Conservation (phyloP, 1,140 invertebrate species). For the Tetramorium simillimum region DNA sequence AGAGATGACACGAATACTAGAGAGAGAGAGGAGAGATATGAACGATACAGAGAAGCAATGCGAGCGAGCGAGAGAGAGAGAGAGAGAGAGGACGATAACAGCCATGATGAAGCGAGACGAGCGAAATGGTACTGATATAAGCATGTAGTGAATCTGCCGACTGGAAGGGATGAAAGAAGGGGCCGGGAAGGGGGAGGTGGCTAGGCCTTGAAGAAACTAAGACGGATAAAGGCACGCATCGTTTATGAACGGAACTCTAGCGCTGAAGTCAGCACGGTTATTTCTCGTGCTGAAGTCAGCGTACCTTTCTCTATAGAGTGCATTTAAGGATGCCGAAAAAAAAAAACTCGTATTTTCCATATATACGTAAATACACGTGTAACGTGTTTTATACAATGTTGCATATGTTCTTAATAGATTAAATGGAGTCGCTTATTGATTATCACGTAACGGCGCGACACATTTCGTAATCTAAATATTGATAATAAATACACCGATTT, state of each 20-base stretch:
- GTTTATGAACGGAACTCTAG: slow-evolving; percentile 54
- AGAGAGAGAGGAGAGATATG: slow-evolving; percentile 8
- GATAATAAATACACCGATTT: background rate
- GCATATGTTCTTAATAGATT: background rate
- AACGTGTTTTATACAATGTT: background rate
- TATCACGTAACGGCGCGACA: background rate
- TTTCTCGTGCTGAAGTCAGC: slow-evolving; percentile 57
- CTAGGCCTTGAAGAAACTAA: slow-evolving; percentile 70
- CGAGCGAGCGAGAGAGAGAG: slow-evolving; percentile 10
- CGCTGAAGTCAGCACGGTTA: slow-evolving; percentile 49
- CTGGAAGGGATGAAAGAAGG: slow-evolving; percentile 31
- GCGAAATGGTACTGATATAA: slow-evolving; percentile 70
- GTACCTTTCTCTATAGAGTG: slow-evolving; percentile 25
- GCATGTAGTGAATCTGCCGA: slow-evolving; percentile 62
- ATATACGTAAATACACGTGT: background rate
- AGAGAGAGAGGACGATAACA: slow-evolving; percentile 25
- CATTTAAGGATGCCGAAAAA: background rate
- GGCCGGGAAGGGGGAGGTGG: slow-evolving; percentile 13
- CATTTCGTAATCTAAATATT: background rate
- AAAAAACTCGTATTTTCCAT: background rate
- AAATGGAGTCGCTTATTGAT: background rate
- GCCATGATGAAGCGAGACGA: slow-evolving; percentile 19
- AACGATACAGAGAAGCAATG: slow-evolving; percentile 21
- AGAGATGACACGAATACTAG: slow-evolving; percentile 13
- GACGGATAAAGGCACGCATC: slow-evolving; percentile 64